Base-by-base conservation (phyloP, 2,888 invertebrate species). In the Crioceris asparagi region DNA sequence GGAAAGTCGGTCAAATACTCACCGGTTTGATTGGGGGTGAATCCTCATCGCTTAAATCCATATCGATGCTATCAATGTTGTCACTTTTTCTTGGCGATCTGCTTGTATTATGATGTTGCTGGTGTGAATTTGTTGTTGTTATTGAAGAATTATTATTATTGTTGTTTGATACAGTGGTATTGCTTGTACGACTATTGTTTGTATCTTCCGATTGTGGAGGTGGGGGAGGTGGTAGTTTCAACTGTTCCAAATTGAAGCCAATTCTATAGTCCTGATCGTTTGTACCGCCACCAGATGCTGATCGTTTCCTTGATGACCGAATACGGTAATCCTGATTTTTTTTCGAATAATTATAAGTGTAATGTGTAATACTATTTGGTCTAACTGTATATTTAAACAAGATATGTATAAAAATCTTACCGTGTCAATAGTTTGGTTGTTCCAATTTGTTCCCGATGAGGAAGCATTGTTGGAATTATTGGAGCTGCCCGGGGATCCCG, bases 21-120 rank as follows among this genome's bases (percentile, higher is more conserved):
- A n/a, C n/a, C n/a, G n/a, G n/a, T n/a, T n/a, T n/a, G n/a, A n/a
- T n/a, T n/a, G n/a, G n/a, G n/a, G n/a, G n/a, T n/a, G n/a, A n/a
- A n/a, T 86, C 86, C 31, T 87, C 87, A 51, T 87, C 87, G 8
- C 85, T 86, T 57, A 88, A 70, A 47, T 87, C 87, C 86, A 87
- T 87, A 48, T 88, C 87, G 40, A 86, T 79, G 56, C 79, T 82
- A 55, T 83, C 82, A 3, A 82, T 79, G 55, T 81, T 84, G 52
- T 84, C 84, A 45, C 33, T 45, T 40, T 51, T 53, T 17, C 51
- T 45, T 12, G 31, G 23, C n/a, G n/a, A n/a, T n/a, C n/a, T n/a
- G n/a, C n/a, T n/a, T n/a, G n/a, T n/a, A n/a, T n/a, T n/a, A n/a
- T n/a, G n/a, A n/a, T n/a, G n/a, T n/a, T n/a, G n/a, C n/a, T n/a